Evolutionary conservation across 2,797 vertebrate species (phyloP), one percentile per base, ranked within the genome.

Genomic region (Lacerta agilis): DNA sequence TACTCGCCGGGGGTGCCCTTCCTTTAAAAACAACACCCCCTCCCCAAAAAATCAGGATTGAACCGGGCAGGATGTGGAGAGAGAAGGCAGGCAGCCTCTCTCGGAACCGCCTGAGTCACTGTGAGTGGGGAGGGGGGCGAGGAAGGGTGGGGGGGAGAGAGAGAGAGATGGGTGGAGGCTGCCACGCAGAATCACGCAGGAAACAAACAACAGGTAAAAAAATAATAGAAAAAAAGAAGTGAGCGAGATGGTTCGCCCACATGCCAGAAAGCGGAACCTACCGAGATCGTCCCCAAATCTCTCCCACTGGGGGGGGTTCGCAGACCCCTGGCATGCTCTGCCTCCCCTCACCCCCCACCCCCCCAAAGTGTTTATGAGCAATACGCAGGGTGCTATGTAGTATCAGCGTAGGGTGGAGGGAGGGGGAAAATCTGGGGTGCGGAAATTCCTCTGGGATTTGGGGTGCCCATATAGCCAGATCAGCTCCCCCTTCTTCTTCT

Each of bases 71-170:
- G 17, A 69, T 61, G 9, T 17, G 7, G 33, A 4, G n/a, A 2
- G 5, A 29, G 15, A 29, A 15, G 8, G 49, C 58, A 81, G 25
- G 33, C 33, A 33, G 33, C 33, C 33, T 8, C 84, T 67, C 38
- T n/a, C 23, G 71, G 66, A 71, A 55, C 66, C 17, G 78, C 79
- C 86, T 87, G 86, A 87, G 86, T 87, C 86, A 87, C 79, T 64
- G 86, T 36, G 64, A 43, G 69, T 29, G 64, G 41, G 5, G 25
- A 25, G 43, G 20, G 29, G 9, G 17, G 27, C 49, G 49, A 55
- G 49, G 49, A 55, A 45, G 13, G 13, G 49, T 49, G 49, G 3
- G 33, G 23, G 36, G 33, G 33, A 33, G 33, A 33, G 38, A 41
- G 38, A 38, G 38, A 38, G 11, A 29, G 8, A 77, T 79, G 84